These are phyloP conservation scores for Sesia apiformis DNA, from an alignment of 2,888 invertebrate species.

Conservation along the genomic window DNA sequence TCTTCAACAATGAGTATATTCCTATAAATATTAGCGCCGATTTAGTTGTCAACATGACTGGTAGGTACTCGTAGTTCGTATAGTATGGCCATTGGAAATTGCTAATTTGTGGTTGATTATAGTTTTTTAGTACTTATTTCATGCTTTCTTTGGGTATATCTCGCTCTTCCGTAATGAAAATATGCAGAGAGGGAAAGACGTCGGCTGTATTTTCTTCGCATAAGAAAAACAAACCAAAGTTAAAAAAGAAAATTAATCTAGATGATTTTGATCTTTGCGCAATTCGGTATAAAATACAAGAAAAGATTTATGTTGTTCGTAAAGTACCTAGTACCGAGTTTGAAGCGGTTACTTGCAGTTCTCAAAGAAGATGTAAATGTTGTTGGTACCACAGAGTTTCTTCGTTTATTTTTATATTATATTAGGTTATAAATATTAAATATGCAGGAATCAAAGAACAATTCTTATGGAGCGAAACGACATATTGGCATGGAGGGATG, in stretches of 20 bases:
- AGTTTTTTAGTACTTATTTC: neutral
- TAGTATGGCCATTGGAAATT: neutral
- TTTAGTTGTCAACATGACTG: neutral
- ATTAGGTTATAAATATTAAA: neutral
- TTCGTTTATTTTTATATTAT: constrained; percentile 1
- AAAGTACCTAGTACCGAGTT: neutral
- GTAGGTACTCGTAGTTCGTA: neutral
- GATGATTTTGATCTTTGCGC: neutral
- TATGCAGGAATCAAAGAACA: neutral
- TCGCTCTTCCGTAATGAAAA: constrained; percentile 1
- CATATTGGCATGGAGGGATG: too few relatives aligned
- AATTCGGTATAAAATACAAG: too few relatives aligned
- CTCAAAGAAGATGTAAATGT: neutral
- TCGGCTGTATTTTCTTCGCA: neutral
- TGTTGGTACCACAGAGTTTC: neutral
- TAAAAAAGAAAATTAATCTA: neutral
- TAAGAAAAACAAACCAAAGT: neutral
- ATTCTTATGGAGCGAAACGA: neutral
- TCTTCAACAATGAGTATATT: too few relatives aligned
- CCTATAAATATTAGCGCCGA: neutral
- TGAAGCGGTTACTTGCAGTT: neutral
- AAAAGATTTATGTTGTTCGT: neutral
- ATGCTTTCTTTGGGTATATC: neutral
- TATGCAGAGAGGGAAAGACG: neutral
- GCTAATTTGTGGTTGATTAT: neutral